phyloP scores from a whole-genome alignment of 2,797 vertebrate species.

The Trematomus bernacchii region DNA sequence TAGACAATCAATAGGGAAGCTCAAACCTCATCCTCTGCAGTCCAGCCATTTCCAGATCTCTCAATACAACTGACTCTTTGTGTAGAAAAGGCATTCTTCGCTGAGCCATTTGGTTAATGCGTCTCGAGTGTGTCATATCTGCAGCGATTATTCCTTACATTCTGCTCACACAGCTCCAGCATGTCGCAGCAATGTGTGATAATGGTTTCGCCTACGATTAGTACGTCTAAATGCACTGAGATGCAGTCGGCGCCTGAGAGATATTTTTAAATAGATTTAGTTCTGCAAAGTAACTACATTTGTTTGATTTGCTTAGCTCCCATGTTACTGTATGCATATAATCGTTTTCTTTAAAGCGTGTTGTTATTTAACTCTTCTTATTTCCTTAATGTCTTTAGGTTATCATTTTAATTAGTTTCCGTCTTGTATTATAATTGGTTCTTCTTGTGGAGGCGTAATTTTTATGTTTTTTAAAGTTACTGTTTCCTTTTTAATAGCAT shows the following conservation, averaged over 20 bases:
- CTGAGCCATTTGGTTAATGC: slow-evolving; percentile 38
- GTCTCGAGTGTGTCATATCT: slow-evolving; percentile 22
- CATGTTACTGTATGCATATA: slow-evolving; percentile 14
- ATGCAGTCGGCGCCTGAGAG: slow-evolving; percentile 3
- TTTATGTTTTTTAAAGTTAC: background rate
- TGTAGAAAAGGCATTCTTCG: slow-evolving; percentile 33
- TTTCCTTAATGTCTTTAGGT: slow-evolving; percentile 28
- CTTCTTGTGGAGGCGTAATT: slow-evolving; percentile 1
- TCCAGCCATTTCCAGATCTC: slow-evolving; percentile 24
- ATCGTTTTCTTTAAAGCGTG: slow-evolving; percentile 22
- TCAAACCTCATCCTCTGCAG: slow-evolving; percentile 28
- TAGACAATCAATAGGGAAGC: slow-evolving; percentile 36
- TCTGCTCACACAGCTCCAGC: slow-evolving; percentile 17
- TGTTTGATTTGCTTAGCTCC: slow-evolving; percentile 9
- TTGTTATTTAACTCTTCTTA: slow-evolving; percentile 11
- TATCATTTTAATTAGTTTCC: slow-evolving; percentile 39
- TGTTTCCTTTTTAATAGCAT: background rate
- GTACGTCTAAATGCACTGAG: background rate
- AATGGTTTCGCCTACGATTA: slow-evolving; percentile 30
- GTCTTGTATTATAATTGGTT: slow-evolving; percentile 11
- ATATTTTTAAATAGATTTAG: slow-evolving; percentile 19
- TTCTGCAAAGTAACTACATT: slow-evolving; percentile 10
- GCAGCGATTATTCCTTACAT: slow-evolving; percentile 19
- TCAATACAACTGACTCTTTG: background rate
- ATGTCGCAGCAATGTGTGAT: slow-evolving; percentile 15